A percentile compares a stretch with the other conserved stretches of the same genome.
phyloP scores from a whole-genome alignment of 2,888 invertebrate genomes.

The Xiphydria camelus region DNA sequence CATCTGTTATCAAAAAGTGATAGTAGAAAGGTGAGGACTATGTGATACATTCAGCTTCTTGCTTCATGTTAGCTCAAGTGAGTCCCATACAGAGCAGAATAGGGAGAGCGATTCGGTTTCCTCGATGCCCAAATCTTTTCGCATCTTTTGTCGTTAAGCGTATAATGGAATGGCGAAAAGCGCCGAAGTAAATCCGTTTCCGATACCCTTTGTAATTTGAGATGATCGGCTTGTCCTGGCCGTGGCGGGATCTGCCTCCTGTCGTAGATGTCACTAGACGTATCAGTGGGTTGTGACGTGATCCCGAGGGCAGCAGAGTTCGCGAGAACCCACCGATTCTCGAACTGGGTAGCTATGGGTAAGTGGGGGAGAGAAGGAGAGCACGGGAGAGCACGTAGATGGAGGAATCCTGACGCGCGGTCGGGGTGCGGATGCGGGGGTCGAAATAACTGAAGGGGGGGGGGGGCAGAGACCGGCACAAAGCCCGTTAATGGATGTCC shows the following conservation, averaged over 20 bases:
- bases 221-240: slow-evolving; percentile 53
- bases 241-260: slow-evolving; percentile 14
- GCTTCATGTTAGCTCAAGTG: too few relatives aligned
- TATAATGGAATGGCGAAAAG: slow-evolving; percentile 16
- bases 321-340: background rate
- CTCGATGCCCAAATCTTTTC: too few relatives aligned
- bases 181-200: slow-evolving; percentile 51
- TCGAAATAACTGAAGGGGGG: slow-evolving; percentile 11
- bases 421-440: slow-evolving; percentile 3
- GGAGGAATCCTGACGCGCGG: slow-evolving; percentile 5
- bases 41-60: too few relatives aligned
- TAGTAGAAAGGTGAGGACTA: too few relatives aligned
- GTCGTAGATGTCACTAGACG: slow-evolving; percentile 5
- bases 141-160: too few relatives aligned
- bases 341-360: slow-evolving; percentile 14
- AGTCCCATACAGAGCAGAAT: too few relatives aligned
- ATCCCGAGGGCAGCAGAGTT: slow-evolving; percentile 6
- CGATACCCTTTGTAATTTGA: slow-evolving; percentile 58
- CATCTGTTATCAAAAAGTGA: too few relatives aligned
- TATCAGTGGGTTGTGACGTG: background rate
- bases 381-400: slow-evolving; percentile 10
- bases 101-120: too few relatives aligned
- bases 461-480: slow-evolving; percentile 30
- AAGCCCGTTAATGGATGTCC: slow-evolving; percentile 58
- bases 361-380: background rate